phyloP scores from a whole-genome alignment of 2,797 vertebrate genomes.

The Phaenicophaeus curvirostris region DNA sequence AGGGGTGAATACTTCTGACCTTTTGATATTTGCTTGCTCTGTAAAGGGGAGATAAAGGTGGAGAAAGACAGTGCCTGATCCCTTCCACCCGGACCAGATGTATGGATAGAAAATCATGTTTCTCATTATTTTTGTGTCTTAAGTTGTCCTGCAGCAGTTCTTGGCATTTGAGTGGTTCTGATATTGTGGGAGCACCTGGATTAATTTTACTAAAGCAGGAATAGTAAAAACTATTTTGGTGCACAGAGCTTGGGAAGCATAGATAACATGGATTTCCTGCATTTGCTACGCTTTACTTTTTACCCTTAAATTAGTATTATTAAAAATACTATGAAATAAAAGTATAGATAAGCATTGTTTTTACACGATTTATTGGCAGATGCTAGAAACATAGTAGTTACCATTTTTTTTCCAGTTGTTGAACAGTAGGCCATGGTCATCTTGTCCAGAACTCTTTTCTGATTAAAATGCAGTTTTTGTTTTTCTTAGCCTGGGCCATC shows the following conservation, averaged over 20 bases:
- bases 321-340: background rate
- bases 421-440: background rate
- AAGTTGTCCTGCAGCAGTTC: background rate
- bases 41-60: constrained; percentile 41
- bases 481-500: background rate
- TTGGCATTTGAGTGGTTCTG: constrained; percentile 33
- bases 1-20: constrained; percentile 47
- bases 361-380: background rate
- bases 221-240: constrained; percentile 30
- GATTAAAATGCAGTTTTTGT: background rate
- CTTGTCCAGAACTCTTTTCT: background rate
- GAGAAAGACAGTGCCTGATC: constrained; percentile 45
- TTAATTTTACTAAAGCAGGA: constrained; percentile 37
- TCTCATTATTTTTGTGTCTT: constrained; percentile 62
- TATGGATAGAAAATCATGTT: constrained; percentile 55
- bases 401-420: background rate
- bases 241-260: background rate
- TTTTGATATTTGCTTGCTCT: constrained; percentile 52
- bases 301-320: background rate
- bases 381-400: background rate
- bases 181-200: constrained; percentile 30
- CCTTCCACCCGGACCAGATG: constrained; percentile 61
- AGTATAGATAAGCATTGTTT: background rate
- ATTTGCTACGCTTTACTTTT: background rate
- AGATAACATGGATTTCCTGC: background rate